Percentiles rank a stretch among this genome's conserved stretches.
Evolutionary conservation across 2,113 vertebrate genomes (phyloP).

Genomic region (Tetrax tetrax): DNA sequence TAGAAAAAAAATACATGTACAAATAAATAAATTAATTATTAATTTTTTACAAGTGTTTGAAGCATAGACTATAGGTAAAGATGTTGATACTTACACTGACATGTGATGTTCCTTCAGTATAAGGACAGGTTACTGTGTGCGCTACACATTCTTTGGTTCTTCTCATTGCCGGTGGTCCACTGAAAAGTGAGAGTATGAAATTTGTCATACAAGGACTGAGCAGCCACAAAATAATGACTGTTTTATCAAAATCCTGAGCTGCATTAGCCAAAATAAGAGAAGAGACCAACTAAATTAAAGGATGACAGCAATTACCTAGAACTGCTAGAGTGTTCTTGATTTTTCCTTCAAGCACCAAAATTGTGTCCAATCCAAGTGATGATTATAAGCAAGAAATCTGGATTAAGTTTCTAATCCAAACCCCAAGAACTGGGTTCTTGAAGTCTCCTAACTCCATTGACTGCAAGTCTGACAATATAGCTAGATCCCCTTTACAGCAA

Average conservation of each 20-base stretch:
- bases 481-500: not conserved
- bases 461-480: not conserved
- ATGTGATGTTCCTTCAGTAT: not conserved
- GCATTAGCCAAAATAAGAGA: not conserved
- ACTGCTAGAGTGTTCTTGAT: not conserved
- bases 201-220: not conserved
- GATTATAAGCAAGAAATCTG: not conserved
- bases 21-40: not conserved
- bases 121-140: not conserved
- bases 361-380: not conserved
- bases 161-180: not conserved
- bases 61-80: not conserved
- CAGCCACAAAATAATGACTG: not conserved
- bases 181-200: not conserved
- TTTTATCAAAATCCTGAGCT: not conserved
- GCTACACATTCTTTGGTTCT: not conserved
- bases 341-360: not conserved
- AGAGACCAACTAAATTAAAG: not conserved
- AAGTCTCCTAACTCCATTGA: not conserved
- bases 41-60: not conserved
- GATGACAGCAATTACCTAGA: not conserved
- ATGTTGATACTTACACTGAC: not conserved
- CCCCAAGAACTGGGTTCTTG: not conserved
- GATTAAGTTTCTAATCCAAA: not conserved
- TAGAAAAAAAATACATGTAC: not conserved